Percentiles rank a stretch among this genome's conserved stretches.
Evolutionary conservation across 2,888 invertebrate species (phyloP).

Genomic region (Girardia tigrina): DNA sequence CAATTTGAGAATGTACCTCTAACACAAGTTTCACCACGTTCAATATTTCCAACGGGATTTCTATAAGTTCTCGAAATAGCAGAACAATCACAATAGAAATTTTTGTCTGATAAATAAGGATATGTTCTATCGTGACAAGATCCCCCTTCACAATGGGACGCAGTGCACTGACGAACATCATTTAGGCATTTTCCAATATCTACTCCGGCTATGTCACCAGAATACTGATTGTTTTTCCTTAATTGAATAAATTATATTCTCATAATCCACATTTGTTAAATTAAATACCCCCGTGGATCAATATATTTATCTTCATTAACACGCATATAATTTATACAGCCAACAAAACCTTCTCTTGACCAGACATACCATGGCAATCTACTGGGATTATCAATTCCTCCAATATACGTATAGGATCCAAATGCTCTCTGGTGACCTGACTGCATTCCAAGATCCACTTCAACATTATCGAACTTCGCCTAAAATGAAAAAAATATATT

Average conservation of each 20-base stretch:
- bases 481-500: not conserved
- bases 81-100: conserved; percentile 34
- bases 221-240: conserved; percentile 27
- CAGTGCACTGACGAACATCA: conserved; percentile 6
- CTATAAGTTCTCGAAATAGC: conserved; percentile 8
- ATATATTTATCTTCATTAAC: conserved; percentile 38
- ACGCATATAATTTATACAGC: conserved; percentile 44
- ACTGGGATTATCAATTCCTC: conserved; percentile 38
- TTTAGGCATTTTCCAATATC: not conserved
- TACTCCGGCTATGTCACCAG: conserved; percentile 6
- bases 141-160: conserved; percentile 27
- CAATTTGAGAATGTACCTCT: not conserved
- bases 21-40: conserved; percentile 9
- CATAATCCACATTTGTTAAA: not conserved
- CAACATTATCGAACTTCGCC: conserved; percentile 8
- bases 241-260: not conserved
- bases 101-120: conserved; percentile 12
- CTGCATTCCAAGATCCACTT: not conserved
- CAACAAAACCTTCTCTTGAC: conserved; percentile 43
- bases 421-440: conserved; percentile 30
- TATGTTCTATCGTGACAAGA: conserved; percentile 24
- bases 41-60: not conserved
- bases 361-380: conserved; percentile 45
- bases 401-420: conserved; percentile 40
- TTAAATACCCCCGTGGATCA: conserved; percentile 26